Conservation (phyloP, 2,113 vertebrate genomes). For the Nesogale talazaci region DNA sequence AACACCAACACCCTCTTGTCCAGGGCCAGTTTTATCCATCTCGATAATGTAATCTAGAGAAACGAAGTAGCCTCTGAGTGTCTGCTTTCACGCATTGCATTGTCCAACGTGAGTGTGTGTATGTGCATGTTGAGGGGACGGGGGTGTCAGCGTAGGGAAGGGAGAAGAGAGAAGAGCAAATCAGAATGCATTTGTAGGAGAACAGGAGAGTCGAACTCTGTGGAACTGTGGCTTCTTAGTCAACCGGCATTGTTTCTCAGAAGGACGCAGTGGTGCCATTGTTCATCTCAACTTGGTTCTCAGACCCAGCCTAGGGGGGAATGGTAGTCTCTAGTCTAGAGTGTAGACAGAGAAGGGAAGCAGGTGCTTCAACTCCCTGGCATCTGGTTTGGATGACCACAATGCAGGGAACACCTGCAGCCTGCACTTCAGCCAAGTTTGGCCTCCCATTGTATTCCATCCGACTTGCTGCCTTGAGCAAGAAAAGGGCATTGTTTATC, state of each 20-base stretch:
- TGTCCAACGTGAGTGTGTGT: background rate
- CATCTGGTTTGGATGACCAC: conserved; percentile 89
- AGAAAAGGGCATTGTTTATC: conserved; percentile 86
- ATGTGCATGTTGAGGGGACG: background rate
- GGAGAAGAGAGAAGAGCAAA: background rate
- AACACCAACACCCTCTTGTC: conserved; percentile 62
- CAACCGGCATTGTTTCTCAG: conserved; percentile 69
- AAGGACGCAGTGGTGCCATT: conserved; percentile 61
- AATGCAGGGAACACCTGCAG: conserved; percentile 88
- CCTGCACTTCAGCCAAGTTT: conserved; percentile 80
- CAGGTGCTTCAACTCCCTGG: conserved; percentile 86
- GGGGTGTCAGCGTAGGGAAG: background rate
- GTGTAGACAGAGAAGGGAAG: conserved; percentile 85
- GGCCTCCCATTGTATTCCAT: conserved; percentile 86
- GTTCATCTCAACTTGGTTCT: conserved; percentile 66
- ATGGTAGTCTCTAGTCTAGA: conserved; percentile 65
- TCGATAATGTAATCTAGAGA: conserved; percentile 66
- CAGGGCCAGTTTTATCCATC: conserved; percentile 45
- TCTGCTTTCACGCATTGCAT: conserved; percentile 33
- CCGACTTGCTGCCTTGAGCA: conserved; percentile 83
- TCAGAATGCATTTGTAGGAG: background rate
- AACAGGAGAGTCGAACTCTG: conserved; percentile 60
- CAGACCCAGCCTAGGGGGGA: conserved; percentile 40
- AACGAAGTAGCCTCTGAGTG: conserved; percentile 28
- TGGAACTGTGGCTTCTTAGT: conserved; percentile 64